phyloP scores from a whole-genome alignment of 2,888 invertebrate species.

The Tuta absoluta region DNA sequence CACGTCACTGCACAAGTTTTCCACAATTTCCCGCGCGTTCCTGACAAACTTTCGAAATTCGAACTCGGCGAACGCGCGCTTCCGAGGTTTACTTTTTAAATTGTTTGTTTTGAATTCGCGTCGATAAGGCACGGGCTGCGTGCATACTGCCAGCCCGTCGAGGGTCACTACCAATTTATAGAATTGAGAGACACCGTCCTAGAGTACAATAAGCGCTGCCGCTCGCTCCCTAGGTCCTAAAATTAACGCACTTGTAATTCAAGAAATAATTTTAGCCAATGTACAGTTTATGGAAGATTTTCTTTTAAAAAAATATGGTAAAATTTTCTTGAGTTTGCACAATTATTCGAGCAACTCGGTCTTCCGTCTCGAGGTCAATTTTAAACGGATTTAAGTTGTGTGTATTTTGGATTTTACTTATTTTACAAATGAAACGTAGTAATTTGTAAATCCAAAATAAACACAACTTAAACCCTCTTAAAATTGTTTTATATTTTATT shows the following conservation, averaged over 20 bases:
- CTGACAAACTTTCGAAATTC: slow-evolving; percentile 26
- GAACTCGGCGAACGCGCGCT: slow-evolving; percentile 26
- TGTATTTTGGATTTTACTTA: too few relatives aligned
- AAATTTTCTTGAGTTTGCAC: too few relatives aligned
- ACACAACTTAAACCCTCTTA: too few relatives aligned
- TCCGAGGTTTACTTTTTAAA: slow-evolving; percentile 23
- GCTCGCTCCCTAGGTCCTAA: slow-evolving; percentile 13
- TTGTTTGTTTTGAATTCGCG: slow-evolving; percentile 42
- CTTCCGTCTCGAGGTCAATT: too few relatives aligned
- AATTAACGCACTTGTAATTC: not conserved
- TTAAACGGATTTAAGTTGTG: too few relatives aligned
- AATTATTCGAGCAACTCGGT: too few relatives aligned
- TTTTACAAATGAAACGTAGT: too few relatives aligned
- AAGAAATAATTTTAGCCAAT: not conserved
- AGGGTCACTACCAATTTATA: slow-evolving; percentile 56
- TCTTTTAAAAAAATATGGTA: too few relatives aligned
- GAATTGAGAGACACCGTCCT: slow-evolving; percentile 45
- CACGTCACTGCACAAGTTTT: slow-evolving; percentile 34
- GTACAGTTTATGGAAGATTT: too few relatives aligned
- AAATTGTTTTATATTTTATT: too few relatives aligned
- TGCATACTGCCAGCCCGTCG: slow-evolving; percentile 53
- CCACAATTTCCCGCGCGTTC: slow-evolving; percentile 39
- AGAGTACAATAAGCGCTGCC: slow-evolving; percentile 7
- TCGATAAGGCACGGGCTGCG: slow-evolving; percentile 40
- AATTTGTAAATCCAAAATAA: too few relatives aligned